Percentiles rank a stretch among this genome's conserved stretches.
phyloP scores from a whole-genome alignment of 92 coral and sea anemone species.

The Zoanthus gigantus region DNA sequence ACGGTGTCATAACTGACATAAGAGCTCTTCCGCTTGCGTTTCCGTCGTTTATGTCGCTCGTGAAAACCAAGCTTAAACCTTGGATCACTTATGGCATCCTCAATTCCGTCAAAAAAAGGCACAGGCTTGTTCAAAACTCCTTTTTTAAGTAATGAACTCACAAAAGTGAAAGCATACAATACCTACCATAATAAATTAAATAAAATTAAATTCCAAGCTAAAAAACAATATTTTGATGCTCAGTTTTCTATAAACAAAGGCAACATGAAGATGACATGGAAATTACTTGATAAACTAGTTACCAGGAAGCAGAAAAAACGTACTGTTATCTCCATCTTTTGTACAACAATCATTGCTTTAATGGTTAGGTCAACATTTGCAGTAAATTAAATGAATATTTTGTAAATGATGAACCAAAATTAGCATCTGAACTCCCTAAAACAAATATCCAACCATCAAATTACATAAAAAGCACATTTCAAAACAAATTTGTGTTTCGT shows the following conservation, averaged over 20 bases:
- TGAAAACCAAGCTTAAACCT: too few species aligned
- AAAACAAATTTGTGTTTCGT: not conserved
- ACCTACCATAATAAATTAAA: constrained; percentile 49
- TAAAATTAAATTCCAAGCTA: constrained; percentile 12
- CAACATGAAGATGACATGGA: constrained; percentile 62
- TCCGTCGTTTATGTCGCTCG: too few species aligned
- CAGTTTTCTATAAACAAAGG: constrained; percentile 44
- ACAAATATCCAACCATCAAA: not conserved
- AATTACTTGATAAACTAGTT: constrained; percentile 50
- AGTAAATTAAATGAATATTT: constrained; percentile 47
- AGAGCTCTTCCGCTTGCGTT: too few species aligned
- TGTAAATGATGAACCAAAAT: constrained; percentile 43
- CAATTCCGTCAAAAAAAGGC: too few species aligned
- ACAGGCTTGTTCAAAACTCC: constrained; percentile 20
- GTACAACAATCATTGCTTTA: constrained; percentile 22
- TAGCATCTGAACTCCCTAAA: constrained; percentile 47
- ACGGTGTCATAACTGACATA: too few species aligned
- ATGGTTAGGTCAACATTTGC: constrained; percentile 17
- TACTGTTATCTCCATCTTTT: constrained; percentile 19
- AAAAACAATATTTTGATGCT: constrained; percentile 22
- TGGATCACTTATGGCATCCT: too few species aligned
- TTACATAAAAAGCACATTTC: not conserved
- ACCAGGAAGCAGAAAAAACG: constrained; percentile 30
- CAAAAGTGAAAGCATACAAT: constrained; percentile 35
- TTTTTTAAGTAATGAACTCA: constrained; percentile 31